These are phyloP conservation scores for Encarsia formosa DNA, from an alignment of 2,888 invertebrate genomes.

Conservation along the genomic window DNA sequence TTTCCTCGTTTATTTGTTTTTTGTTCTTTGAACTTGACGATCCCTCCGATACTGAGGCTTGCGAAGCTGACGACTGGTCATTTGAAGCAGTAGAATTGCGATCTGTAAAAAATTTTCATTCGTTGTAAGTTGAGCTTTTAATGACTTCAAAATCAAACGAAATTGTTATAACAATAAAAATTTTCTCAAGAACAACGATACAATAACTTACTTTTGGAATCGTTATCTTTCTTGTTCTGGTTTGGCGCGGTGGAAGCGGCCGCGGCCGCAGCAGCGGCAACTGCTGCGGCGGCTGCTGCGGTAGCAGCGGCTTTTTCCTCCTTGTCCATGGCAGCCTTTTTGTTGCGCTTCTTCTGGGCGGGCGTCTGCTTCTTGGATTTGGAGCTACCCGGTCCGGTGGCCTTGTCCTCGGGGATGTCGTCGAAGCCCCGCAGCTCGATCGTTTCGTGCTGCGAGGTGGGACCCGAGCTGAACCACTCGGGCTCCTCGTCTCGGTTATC, in stretches of 20 bases:
- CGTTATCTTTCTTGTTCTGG: conserved; percentile 7
- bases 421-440: conserved; percentile 93
- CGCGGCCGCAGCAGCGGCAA: conserved; percentile 22
- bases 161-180: background rate
- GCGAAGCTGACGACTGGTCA: conserved; percentile 40
- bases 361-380: conserved; percentile 50
- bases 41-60: conserved; percentile 30
- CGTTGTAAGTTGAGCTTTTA: background rate
- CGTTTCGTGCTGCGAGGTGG: conserved; percentile 85
- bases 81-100: conserved; percentile 49
- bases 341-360: conserved; percentile 52
- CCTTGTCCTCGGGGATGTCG: conserved; percentile 57
- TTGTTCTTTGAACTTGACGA: conserved; percentile 28
- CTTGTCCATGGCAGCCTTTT: conserved; percentile 50
- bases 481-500: conserved; percentile 71
- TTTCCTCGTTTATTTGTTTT: conserved; percentile 27
- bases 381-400: conserved; percentile 29
- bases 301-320: conserved; percentile 37
- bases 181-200: background rate
- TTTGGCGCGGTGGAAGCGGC: conserved; percentile 17
- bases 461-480: conserved; percentile 87
- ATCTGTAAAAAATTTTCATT: conserved; percentile 29
- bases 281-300: conserved; percentile 20
- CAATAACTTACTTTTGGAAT: conserved; percentile 16
- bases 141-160: too few species aligned